These are phyloP conservation scores for Brachionus paranguensis DNA, from an alignment of 1,140 invertebrate genomes.

Conservation along the genomic window DNA sequence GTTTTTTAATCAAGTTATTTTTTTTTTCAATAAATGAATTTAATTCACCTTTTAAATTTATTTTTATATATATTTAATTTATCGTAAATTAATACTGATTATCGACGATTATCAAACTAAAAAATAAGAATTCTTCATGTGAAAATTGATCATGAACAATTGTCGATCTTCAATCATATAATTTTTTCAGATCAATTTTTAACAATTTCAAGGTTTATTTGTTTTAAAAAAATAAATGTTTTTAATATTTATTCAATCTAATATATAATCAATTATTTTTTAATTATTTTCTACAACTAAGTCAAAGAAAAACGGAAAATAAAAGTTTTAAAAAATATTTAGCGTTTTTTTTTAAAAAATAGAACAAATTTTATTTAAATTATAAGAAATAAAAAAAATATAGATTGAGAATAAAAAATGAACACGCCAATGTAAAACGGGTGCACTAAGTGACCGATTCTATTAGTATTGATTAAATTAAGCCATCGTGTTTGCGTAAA, in stretches of 20 bases:
- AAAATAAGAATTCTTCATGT: too few species aligned
- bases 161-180: too few species aligned
- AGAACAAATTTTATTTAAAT: background rate
- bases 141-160: too few species aligned
- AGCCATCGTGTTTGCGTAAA: constrained; percentile 19
- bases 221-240: background rate
- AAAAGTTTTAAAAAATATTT: background rate
- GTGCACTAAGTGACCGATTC: background rate
- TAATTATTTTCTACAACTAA: background rate
- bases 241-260: background rate
- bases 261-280: background rate
- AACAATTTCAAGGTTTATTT: too few species aligned
- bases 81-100: too few species aligned
- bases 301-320: background rate
- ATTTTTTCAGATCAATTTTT: too few species aligned
- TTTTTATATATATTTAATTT: too few species aligned
- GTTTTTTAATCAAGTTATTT: too few species aligned
- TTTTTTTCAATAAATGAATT: too few species aligned
- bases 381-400: background rate
- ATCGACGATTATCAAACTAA: too few species aligned
- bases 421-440: background rate
- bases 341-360: background rate
- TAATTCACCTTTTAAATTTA: too few species aligned
- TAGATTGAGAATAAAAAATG: background rate
- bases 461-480: background rate